Base-by-base conservation (phyloP, 1,140 invertebrate genomes). In the Calephelis virginiensis region DNA sequence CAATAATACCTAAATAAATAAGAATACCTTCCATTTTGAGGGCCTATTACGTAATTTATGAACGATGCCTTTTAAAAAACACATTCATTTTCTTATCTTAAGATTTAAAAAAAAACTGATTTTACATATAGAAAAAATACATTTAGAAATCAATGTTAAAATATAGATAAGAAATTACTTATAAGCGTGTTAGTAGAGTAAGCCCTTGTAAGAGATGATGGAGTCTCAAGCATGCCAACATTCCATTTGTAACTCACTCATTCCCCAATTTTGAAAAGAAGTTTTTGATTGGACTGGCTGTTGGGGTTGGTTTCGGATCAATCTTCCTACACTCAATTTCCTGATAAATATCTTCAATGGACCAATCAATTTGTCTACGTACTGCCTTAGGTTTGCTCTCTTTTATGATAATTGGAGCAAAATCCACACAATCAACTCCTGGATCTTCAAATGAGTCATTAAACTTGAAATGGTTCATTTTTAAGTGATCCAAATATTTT, bases 331-430 rank as follows among this genome's bases (percentile, higher is more conserved):
- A 89, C 63, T 88, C 85, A 76, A 89, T 91, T 71, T 91, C 89
- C 76, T 91, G 89, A 70, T 91, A 91, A 67, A 91, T 89, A 72
- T 91, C 87, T 74, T 90, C 89, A 75, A 88, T 77, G 66, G 89
- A 91, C 89, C 89, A 91, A 81, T 85, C 89, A 64, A 91, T 91
- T 74, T 90, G 86, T 8, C 88, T 79, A 8, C 89, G 77, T 10
- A 89, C 86, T 28, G 80, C 70, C 70, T 86, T 90, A 6, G 85
- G 86, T 69, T 78, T 83, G 28, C 84, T 83, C 6, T 76, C 81
- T 74, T 89, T 88, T 48, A 81, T 80, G 66, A 88, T 76, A 46
- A 82, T 82, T 47, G 88, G 84, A 49, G 80, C 80, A 79, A 86
- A 86, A 76, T 90, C 88, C 48, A 90, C 83, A 75, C 85, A 88